Percentiles rank a stretch among this genome's conserved stretches.
Evolutionary conservation across 2,888 invertebrate genomes (phyloP).

Genomic region (Drosophila multiciliata): DNA sequence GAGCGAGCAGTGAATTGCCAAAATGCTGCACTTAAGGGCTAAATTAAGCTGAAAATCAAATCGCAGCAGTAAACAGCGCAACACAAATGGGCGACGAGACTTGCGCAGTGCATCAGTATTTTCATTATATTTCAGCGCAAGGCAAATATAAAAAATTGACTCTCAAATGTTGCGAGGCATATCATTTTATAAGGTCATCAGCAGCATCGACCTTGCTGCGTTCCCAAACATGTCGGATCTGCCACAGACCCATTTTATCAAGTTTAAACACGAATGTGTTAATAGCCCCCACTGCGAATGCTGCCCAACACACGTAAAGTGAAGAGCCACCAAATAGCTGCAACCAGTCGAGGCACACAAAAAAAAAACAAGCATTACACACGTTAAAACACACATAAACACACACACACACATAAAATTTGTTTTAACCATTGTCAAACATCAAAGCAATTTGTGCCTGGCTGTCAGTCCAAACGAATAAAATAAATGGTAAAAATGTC

Average conservation of each 20-base stretch:
- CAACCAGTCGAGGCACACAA: slow-evolving; percentile 8
- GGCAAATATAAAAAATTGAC: slow-evolving; percentile 53
- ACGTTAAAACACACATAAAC: slow-evolving; percentile 1
- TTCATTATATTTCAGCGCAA: slow-evolving; percentile 58
- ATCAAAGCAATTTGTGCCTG: slow-evolving; percentile 73
- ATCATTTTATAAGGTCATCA: slow-evolving; percentile 57
- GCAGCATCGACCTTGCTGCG: slow-evolving; percentile 46
- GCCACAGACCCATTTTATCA: slow-evolving; percentile 48
- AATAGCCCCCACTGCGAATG: slow-evolving; percentile 51
- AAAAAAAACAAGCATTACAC: slow-evolving; percentile 3
- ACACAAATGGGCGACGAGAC: slow-evolving; percentile 20
- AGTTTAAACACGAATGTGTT: slow-evolving; percentile 80
- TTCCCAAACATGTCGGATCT: slow-evolving; percentile 55
- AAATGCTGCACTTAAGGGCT: slow-evolving; percentile 61
- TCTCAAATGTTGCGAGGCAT: slow-evolving; percentile 34
- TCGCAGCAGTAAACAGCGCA: slow-evolving; percentile 31
- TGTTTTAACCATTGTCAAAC: slow-evolving; percentile 76
- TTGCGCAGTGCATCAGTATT: slow-evolving; percentile 33
- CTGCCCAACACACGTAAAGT: slow-evolving; percentile 30
- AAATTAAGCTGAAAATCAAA: slow-evolving; percentile 63
- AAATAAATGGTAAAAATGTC: slow-evolving; percentile 76
- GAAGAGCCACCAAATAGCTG: slow-evolving; percentile 20
- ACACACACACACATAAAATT: slow-evolving; percentile 40
- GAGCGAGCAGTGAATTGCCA: slow-evolving; percentile 43
- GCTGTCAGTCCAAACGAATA: slow-evolving; percentile 32